These are phyloP conservation scores for Porites australiensis DNA, from an alignment of 64 coral and sea anemone species.

Conservation along the genomic window DNA sequence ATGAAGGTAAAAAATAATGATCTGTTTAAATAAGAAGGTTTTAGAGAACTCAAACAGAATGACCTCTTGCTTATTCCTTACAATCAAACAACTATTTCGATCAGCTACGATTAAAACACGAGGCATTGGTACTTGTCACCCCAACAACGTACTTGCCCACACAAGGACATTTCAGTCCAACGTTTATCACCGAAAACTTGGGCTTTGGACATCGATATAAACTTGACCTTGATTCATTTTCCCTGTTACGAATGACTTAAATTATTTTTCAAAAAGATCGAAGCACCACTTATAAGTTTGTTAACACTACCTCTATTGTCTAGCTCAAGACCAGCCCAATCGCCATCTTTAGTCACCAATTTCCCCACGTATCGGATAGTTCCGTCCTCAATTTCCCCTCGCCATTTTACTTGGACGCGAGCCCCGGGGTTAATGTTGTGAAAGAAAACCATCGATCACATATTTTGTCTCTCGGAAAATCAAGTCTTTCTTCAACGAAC, in stretches of 20 bases:
- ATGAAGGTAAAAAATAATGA: too few species aligned
- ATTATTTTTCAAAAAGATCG: background rate
- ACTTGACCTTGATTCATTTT: too few species aligned
- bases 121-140: too few species aligned
- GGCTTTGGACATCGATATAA: background rate
- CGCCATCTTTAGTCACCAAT: constrained; percentile 78
- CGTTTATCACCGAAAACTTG: too few species aligned
- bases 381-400: constrained; percentile 87
- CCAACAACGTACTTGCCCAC: too few species aligned
- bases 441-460: constrained; percentile 88
- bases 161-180: too few species aligned
- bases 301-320: constrained; percentile 78
- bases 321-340: constrained; percentile 94
- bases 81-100: too few species aligned
- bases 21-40: too few species aligned
- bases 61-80: too few species aligned
- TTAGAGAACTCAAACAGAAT: too few species aligned
- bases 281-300: too few species aligned
- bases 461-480: constrained; percentile 8
- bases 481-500: background rate
- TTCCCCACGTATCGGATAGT: constrained; percentile 88
- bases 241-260: background rate
- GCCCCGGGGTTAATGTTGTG: constrained; percentile 85
- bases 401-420: constrained; percentile 88
- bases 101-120: too few species aligned